Evolutionary conservation across 1,140 invertebrate genomes (phyloP).

Genomic region (Glossosoma conforme): DNA sequence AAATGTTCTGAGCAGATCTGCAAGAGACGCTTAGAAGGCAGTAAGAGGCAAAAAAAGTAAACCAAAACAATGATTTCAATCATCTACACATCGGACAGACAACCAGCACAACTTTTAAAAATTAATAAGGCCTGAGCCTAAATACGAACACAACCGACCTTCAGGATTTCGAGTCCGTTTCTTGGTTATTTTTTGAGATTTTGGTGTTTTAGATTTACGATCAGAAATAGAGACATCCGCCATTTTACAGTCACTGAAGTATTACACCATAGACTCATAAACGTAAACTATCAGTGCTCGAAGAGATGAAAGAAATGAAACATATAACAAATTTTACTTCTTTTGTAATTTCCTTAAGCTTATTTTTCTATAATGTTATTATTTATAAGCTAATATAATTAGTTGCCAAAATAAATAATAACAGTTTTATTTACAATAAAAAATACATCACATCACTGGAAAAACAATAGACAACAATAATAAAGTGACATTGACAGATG

Average conservation of each 20-base stretch:
- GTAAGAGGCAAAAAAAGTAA: conserved; percentile 25
- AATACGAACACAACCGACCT: conserved; percentile 35
- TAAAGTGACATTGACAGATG: too few species aligned
- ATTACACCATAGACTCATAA: not conserved
- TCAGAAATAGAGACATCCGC: conserved; percentile 48
- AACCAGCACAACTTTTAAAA: not conserved
- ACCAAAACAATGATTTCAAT: conserved; percentile 14
- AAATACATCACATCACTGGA: too few species aligned
- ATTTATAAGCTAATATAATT: too few species aligned
- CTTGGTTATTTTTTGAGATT: conserved; percentile 35
- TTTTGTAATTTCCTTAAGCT: too few species aligned
- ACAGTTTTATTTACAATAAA: too few species aligned
- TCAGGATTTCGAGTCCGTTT: conserved; percentile 47
- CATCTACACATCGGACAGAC: not conserved
- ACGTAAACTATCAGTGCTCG: too few species aligned
- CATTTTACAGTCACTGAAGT: conserved; percentile 37
- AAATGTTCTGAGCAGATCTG: conserved; percentile 1
- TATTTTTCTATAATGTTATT: too few species aligned
- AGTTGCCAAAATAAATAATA: too few species aligned
- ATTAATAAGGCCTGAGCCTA: not conserved
- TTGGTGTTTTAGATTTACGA: conserved; percentile 34
- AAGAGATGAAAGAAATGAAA: too few species aligned
- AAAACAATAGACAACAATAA: too few species aligned
- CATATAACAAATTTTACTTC: too few species aligned
- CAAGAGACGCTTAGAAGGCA: conserved; percentile 23